A percentile compares a stretch with the other conserved stretches of the same genome.
Evolutionary conservation across 92 coral and sea anemone genomes (phyloP).

Genomic region (Siderastrea radians): DNA sequence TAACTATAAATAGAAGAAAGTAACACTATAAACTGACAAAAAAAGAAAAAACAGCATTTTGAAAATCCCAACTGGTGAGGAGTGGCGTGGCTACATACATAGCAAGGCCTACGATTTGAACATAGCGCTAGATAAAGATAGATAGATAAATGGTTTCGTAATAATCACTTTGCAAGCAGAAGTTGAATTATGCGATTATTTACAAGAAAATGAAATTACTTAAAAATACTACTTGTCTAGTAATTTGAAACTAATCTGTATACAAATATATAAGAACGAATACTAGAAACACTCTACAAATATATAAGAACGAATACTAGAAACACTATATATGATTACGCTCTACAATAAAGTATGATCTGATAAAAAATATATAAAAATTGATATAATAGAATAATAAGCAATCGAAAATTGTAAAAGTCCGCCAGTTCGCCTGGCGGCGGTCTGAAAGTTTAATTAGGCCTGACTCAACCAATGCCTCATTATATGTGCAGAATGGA

Average conservation of each 20-base stretch:
- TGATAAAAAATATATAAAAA: background rate
- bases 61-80: too few relatives aligned
- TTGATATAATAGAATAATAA: background rate
- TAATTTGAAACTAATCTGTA: background rate
- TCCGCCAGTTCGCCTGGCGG: background rate
- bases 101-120: too few relatives aligned
- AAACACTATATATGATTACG: background rate
- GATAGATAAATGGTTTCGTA: background rate
- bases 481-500: background rate
- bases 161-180: background rate
- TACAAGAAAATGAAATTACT: background rate
- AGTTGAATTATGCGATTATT: background rate
- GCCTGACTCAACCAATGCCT: slow-evolving; percentile 2
- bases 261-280: background rate
- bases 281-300: background rate
- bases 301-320: background rate
- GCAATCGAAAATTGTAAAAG: background rate
- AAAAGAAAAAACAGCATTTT: too few relatives aligned
- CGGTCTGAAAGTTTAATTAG: slow-evolving; percentile 1
- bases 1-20: too few relatives aligned
- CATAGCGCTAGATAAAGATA: too few relatives aligned
- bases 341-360: background rate
- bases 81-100: too few relatives aligned
- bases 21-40: too few relatives aligned
- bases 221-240: background rate